Conservation (phyloP, 2,113 vertebrate species). For the Laticauda laticaudata region DNA sequence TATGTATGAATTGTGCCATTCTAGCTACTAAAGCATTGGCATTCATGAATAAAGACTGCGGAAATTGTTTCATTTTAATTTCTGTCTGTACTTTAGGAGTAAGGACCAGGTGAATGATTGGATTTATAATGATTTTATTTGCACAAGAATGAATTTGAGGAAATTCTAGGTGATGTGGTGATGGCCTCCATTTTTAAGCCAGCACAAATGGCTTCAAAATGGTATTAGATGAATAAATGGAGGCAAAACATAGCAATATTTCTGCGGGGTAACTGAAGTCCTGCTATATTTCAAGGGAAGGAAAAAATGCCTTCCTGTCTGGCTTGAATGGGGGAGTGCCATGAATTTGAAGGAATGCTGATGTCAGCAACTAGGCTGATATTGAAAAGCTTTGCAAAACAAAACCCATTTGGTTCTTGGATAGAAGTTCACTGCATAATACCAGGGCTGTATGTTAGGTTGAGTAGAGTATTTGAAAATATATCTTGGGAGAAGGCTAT, state of each 20-base stretch:
- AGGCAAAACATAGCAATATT: background rate
- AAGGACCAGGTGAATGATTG: background rate
- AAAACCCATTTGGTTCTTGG: background rate
- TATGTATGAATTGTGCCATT: background rate
- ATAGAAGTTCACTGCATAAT: background rate
- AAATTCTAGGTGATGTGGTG: background rate
- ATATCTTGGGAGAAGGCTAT: background rate
- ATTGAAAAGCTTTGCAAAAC: background rate
- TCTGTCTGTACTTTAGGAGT: background rate
- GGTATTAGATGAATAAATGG: background rate
- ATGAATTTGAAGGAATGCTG: background rate
- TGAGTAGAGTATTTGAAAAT: background rate
- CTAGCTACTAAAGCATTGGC: background rate
- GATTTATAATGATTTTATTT: background rate
- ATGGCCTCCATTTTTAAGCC: background rate
- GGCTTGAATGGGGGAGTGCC: background rate
- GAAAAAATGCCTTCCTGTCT: background rate
- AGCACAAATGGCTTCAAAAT: background rate
- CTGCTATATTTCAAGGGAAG: too few species aligned
- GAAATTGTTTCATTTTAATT: background rate
- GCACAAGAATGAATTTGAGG: background rate
- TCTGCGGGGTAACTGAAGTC: background rate
- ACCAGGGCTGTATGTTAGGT: background rate
- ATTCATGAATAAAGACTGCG: background rate
- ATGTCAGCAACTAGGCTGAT: background rate